Percentiles rank a stretch among this genome's conserved stretches.
Conservation (phyloP, 2,113 vertebrate species). For the Atrichornis clamosus region DNA sequence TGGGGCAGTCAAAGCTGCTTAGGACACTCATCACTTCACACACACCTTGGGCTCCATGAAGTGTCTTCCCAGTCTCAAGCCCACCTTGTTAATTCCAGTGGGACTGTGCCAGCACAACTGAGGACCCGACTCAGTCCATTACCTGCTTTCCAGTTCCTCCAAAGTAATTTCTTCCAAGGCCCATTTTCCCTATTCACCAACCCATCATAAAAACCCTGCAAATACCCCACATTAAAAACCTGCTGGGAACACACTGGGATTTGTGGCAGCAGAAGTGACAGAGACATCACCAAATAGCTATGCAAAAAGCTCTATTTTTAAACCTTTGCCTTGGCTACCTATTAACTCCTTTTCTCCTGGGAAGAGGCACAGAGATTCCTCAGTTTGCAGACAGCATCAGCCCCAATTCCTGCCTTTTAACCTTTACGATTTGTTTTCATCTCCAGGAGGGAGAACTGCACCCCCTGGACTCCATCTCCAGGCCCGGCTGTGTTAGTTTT, state of each 20-base stretch:
- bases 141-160: not conserved
- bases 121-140: not conserved
- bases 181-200: not conserved
- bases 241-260: not conserved
- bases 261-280: not conserved
- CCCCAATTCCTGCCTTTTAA: conserved; percentile 15
- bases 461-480: conserved; percentile 9
- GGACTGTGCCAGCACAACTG: rapidly evolving
- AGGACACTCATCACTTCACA: not conserved
- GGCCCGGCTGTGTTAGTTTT: conserved; percentile 68
- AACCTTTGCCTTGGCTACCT: conserved; percentile 41
- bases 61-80: not conserved
- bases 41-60: not conserved
- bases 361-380: conserved; percentile 20
- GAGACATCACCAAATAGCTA: conserved; percentile 54
- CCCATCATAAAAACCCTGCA: not conserved
- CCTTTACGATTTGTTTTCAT: conserved; percentile 70
- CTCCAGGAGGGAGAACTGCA: conserved; percentile 50
- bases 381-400: not conserved
- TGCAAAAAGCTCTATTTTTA: conserved; percentile 60
- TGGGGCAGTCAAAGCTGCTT: not conserved
- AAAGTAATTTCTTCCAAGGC: conserved; percentile 39
- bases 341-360: conserved; percentile 43
- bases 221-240: conserved; percentile 1
- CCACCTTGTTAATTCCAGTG: not conserved